phyloP scores from a whole-genome alignment of 1,140 invertebrate genomes.

The Trichonephila inaurata region DNA sequence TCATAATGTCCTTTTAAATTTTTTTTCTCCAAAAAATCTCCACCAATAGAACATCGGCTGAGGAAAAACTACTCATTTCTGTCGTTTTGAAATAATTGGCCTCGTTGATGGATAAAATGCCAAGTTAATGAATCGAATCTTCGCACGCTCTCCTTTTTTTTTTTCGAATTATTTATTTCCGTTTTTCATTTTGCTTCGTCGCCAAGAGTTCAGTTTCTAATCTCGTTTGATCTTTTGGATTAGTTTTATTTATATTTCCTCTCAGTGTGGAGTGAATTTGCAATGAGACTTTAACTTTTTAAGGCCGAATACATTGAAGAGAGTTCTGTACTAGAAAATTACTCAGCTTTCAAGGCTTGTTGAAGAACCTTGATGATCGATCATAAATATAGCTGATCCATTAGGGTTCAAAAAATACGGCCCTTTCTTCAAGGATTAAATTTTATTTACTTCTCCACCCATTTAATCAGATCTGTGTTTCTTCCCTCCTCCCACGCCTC shows the following conservation, averaged over 20 bases:
- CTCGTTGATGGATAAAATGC: constrained; percentile 37
- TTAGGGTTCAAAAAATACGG: neutral
- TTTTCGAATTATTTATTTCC: neutral
- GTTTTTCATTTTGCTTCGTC: constrained; percentile 1
- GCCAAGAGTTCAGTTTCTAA: neutral
- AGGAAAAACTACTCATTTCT: constrained; percentile 27
- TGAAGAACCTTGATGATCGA: neutral
- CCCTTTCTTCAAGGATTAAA: neutral
- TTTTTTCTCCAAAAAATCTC: constrained; percentile 14
- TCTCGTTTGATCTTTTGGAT: constrained; percentile 5
- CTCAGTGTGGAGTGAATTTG: neutral
- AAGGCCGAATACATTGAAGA: neutral
- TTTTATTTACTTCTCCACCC: neutral
- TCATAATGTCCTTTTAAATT: neutral
- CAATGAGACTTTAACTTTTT: neutral
- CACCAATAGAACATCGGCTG: neutral
- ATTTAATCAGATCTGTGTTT: no score
- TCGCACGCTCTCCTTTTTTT: constrained; percentile 4
- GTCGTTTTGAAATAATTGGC: constrained; percentile 56
- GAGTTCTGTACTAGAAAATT: neutral
- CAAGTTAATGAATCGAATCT: constrained; percentile 62
- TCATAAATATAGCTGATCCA: neutral
- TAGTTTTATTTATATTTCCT: constrained; percentile 11
- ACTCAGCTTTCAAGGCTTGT: neutral
- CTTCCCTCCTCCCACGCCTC: no score